A percentile compares a stretch with the other conserved stretches of the same genome.
These are phyloP conservation scores for Anthopleura xanthogrammica DNA, from an alignment of 92 coral and sea anemone species.

Conservation along the genomic window DNA sequence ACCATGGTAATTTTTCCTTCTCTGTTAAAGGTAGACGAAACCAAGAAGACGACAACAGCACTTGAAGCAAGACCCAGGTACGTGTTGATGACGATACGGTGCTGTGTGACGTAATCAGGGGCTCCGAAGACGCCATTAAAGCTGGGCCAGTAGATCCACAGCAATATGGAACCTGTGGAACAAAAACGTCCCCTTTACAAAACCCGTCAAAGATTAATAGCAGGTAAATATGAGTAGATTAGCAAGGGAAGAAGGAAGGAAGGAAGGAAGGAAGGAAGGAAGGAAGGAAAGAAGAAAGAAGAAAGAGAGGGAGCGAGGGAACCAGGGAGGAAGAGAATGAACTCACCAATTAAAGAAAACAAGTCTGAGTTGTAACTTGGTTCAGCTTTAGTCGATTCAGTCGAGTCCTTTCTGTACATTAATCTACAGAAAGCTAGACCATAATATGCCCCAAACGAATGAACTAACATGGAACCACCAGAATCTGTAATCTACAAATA, in stretches of 20 bases:
- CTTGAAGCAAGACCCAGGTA: conserved; percentile 80
- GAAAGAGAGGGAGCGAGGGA: neutral
- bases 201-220: neutral
- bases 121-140: conserved; percentile 88
- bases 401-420: conserved; percentile 40
- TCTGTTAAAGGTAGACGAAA: conserved; percentile 66
- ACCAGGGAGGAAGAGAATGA: neutral
- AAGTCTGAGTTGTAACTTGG: conserved; percentile 53
- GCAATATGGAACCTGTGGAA: conserved; percentile 73
- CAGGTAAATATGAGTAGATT: neutral
- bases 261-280: neutral
- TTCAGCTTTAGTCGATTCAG: conserved; percentile 32
- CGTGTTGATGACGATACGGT: conserved; percentile 89
- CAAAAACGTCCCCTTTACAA: neutral
- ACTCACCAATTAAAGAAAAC: conserved; percentile 46
- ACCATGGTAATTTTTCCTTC: conserved; percentile 77
- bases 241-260: neutral
- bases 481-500: conserved; percentile 41
- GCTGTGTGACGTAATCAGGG: conserved; percentile 86
- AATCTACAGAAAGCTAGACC: conserved; percentile 54
- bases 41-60: conserved; percentile 71
- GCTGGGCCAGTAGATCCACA: conserved; percentile 99
- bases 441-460: conserved; percentile 54
- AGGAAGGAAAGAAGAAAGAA: neutral
- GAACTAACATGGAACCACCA: conserved; percentile 41